Base-by-base conservation (phyloP, 2,113 vertebrate species). In the Gobiocypris rarus region DNA sequence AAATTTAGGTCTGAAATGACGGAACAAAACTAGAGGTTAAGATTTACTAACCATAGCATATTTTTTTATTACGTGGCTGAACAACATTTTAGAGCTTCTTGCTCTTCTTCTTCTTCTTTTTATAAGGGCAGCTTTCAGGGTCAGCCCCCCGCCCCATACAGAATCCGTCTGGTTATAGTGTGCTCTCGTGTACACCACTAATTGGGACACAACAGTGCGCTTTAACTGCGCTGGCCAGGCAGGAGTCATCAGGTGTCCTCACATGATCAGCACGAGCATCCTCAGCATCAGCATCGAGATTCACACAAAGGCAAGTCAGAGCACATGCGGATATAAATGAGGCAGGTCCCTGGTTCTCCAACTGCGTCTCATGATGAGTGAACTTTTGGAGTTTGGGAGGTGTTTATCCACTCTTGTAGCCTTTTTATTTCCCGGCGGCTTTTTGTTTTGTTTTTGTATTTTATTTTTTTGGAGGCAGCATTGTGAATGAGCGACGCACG, bases 191-290 rank as follows among this genome's bases (percentile, higher is more conserved):
- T 28, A 13, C 28, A 78, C 9, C 31, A 22, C 56, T 22, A 13
- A 22, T 22, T 73, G 69, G 38, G 9, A 38, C 45, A 38, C 15
- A 24, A 3, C 79, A 81, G 63, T 50, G 43, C 10, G 79, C 41
- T 77, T 76, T 34, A 58, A 34, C 24, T 52, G 74, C 15, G 48
- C 74, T 15, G 14, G 48, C 26, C 31, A 58, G 31, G 17, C 45
- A 38, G 48, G 65, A 71, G 65, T 15, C 63, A 17, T 70, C 80
- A 54, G 80, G 31, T 82, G 50, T 28, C 26, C 65, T 56, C 80
- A 54, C 48, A 26, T 81, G 78, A 81, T 11, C 65, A 70, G 48
- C 28, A 13, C 31, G 31, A 81, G 15, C 79, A 81, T 56, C 79
- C 26, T 70, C 79, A 54, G 15, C 79, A 22, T 45, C 59, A 70